Base-by-base conservation (phyloP, 2,113 vertebrate genomes). In the Syngnathoides biaculeatus region DNA sequence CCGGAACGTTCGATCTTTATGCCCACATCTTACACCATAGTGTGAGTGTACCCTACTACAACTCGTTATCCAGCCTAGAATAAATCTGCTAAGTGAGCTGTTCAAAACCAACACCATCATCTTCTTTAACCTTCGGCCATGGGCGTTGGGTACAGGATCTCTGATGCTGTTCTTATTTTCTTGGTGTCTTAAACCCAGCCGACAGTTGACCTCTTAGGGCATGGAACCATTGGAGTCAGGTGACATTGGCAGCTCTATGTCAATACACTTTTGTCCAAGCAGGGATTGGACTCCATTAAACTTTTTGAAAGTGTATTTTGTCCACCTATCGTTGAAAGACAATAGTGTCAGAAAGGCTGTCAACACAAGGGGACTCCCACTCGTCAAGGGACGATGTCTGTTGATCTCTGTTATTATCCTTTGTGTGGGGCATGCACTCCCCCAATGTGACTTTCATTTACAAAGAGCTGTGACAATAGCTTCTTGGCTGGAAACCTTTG, bases 401-500 rank as follows among this genome's bases (percentile, higher is more conserved):
- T 61, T 61, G 38, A 61, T 61, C 58, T 61, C 2, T n/a, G 35
- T 40, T 40, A 42, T 61, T 42, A 60, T 58, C 8, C 30, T 39
- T 59, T 39, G 57, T 12, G 57, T 39, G 15, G 27, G 17, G 17
- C 27, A 20, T 20, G 12, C 19, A 8, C 30, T 61, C 58, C 45
- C 35, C 40, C 58, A 40, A 61, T 61, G 58, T 40, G 58, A 61
- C 58, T 22, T 61, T 60, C 38, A 60, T 39, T 61, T n/a, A 22
- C 38, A 42, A 38, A 40, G 38, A n/a, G 58, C 20, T 40, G 58
- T 42, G 58, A 22, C 35, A 35, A 61, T 40, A 61, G 38, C 20
- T 12, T 40, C 5, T 20, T 20, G 58, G n/a, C 20, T 61, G 5
- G 20, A 40, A 61, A 40, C 58, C 58, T 22, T 61, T 61, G 38